phyloP scores from a whole-genome alignment of 2,888 invertebrate genomes.

The Perithous albicinctus region DNA sequence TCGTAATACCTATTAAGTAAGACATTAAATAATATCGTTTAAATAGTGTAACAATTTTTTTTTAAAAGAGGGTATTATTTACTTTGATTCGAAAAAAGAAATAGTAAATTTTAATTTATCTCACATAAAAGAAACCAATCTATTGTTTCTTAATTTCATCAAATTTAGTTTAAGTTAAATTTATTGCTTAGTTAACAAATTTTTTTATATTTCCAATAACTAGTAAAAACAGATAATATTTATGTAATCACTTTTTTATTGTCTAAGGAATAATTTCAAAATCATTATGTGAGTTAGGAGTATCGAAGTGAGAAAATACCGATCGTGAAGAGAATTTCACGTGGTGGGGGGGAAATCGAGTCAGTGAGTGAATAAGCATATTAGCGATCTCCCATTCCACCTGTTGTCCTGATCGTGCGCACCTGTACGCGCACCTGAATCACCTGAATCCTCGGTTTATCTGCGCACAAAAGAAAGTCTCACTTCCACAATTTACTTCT shows the following conservation, averaged over 20 bases:
- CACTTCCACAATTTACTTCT: slow-evolving; percentile 70
- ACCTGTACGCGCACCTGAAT: slow-evolving; percentile 81
- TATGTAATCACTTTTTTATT: too few relatives aligned
- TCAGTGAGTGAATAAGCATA: slow-evolving; percentile 14
- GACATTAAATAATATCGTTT: background rate
- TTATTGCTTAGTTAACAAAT: too few relatives aligned
- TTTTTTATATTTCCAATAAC: too few relatives aligned
- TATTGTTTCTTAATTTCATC: too few relatives aligned
- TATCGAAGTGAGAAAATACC: slow-evolving; percentile 18
- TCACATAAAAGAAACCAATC: background rate
- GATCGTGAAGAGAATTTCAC: slow-evolving; percentile 26
- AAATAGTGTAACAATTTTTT: background rate
- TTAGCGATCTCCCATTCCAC: slow-evolving; percentile 65
- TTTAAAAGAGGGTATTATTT: too few relatives aligned
- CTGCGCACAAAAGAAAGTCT: slow-evolving; percentile 73
- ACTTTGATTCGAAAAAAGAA: too few relatives aligned
- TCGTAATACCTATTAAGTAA: too few relatives aligned
- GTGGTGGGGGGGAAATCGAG: background rate
- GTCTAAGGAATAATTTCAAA: too few relatives aligned
- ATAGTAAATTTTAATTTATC: too few relatives aligned
- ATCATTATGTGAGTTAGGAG: background rate
- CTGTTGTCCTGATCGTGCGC: slow-evolving; percentile 77
- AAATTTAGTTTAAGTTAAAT: too few relatives aligned
- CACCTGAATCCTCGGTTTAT: slow-evolving; percentile 76
- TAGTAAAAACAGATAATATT: too few relatives aligned